Base-by-base conservation (phyloP, 2,888 invertebrate species). In the Ormyrus rosae region DNA sequence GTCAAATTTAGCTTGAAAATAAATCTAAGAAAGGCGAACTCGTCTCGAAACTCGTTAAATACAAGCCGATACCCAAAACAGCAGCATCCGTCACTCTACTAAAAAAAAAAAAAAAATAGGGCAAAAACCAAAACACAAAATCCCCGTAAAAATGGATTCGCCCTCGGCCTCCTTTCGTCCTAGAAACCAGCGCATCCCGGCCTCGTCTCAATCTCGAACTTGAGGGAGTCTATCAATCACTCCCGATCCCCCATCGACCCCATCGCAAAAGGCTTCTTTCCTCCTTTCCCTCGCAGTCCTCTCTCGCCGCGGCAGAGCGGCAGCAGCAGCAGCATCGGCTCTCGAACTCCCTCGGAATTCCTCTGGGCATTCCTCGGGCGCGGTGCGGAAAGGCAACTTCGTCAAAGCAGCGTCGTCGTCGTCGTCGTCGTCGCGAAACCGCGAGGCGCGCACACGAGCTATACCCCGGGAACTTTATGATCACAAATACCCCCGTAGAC, bases 151-250 rank as follows among this genome's bases (percentile, higher is more conserved):
- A 8, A 19, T 60, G 0, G 8, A 34, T 10, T 45, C 45, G 9
- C 45, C n/a, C 11, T 61, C 45, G 9, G 34, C 61, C 10, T 45
- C 61, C 8, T 60, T 60, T 19, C n/a, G 6, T 60, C 60, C 60
- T 19, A 13, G 8, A 5, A 13, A 13, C 46, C 46, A 5, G 6
- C 5, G 48, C 55, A 55, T 19, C 19, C 19, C 19, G 19, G n/a
- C n/a, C 46, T 61, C 72, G 65, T 58, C 56, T 65, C 56, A 74
- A 65, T 74, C 64, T 34, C 50, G 34, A 45, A 56, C 65, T 56
- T 65, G 55, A 45, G 8, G 50, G 74, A 74, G 65, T 75, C 75
- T 53, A 67, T 75, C 76, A 60, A 76, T 76, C 76, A 78, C 72
- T n/a, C 13, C 46, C 60, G 56, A 50, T 75, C 68, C 75, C 5